Evolutionary conservation across 2,113 vertebrate species (phyloP), one percentile per base, ranked within the genome.

Genomic region (Athene noctua): DNA sequence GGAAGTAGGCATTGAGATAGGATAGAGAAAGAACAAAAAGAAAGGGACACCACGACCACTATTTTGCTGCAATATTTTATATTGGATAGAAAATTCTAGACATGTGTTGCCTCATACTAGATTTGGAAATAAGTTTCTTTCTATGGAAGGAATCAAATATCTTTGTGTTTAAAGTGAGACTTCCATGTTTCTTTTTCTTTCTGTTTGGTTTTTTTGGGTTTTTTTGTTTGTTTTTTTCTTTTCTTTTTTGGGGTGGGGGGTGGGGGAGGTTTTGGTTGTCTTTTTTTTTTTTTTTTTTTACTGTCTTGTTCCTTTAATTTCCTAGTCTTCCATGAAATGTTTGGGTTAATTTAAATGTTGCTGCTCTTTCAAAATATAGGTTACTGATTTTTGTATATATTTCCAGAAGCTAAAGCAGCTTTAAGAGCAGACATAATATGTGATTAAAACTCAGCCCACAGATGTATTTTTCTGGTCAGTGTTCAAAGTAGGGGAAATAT

Each of bases 271-370:
- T 40, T 40, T 40, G 38, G 38, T 38, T 26, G 25, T 4, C 15
- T 4, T 26, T 15, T 6, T 5, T 11, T 15, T 38, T 26, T 29
- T 4, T 17, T 4, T 26, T 15, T 6, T 5, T 11, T 15, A 1
- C 3, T 61, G 2, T 11, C 5, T 29, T 46, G 2, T 23, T 78
- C 29, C 12, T 68, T 77, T 68, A 72, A 23, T 67, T 88, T 6
- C 18, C 10, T 80, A 22, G 15, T 20, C 5, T n/a, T 63, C 18
- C 4, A 25, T 57, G 1, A 51, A 68, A 63, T 4, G 2, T 13
- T 30, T n/a, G 1, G 17, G 54, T 70, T 52, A 44, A 68, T 47
- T 75, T 54, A 80, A 58, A 20, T 49, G 6, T 32, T 75, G 4
- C 42, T 82, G 7, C 11, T 49, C 7, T 82, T 88, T 67, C 21